A percentile compares a stretch with the other conserved stretches of the same genome.
Evolutionary conservation across 2,888 invertebrate genomes (phyloP).

Genomic region (Macaria liturata): DNA sequence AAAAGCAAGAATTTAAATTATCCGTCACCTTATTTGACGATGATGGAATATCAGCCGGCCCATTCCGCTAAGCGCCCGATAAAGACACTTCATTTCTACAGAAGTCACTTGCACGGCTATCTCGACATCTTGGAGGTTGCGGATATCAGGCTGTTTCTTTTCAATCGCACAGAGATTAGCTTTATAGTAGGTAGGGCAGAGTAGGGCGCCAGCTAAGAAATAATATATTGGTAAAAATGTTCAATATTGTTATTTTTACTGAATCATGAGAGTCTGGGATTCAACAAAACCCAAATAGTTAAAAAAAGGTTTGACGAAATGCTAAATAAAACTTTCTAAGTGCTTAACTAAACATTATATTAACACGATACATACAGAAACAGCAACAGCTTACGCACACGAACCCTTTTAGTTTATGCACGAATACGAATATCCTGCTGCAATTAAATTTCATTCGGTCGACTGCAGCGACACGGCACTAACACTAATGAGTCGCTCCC

Average conservation of each 20-base stretch:
- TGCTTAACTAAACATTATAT: too few species aligned
- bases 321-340: too few species aligned
- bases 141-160: too few species aligned
- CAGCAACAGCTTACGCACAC: conserved; percentile 1
- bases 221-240: too few species aligned
- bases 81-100: conserved; percentile 20
- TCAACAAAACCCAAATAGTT: too few species aligned
- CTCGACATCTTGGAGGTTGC: conserved; percentile 16
- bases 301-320: too few species aligned
- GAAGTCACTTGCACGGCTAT: conserved; percentile 17
- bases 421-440: conserved; percentile 41
- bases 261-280: too few species aligned
- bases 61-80: conserved; percentile 10
- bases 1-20: conserved; percentile 35
- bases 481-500: conserved; percentile 64
- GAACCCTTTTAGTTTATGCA: conserved; percentile 26
- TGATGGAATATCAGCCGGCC: conserved; percentile 17
- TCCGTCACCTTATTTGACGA: conserved; percentile 24
- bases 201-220: too few species aligned
- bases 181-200: too few species aligned
- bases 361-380: too few species aligned
- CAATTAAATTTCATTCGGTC: conserved; percentile 64
- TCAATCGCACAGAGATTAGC: too few species aligned
- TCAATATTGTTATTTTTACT: too few species aligned
- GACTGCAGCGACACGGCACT: conserved; percentile 54